A percentile compares a stretch with the other conserved stretches of the same genome.
Evolutionary conservation across 2,888 invertebrate genomes (phyloP).

Genomic region (Ennomos fuscantarius): DNA sequence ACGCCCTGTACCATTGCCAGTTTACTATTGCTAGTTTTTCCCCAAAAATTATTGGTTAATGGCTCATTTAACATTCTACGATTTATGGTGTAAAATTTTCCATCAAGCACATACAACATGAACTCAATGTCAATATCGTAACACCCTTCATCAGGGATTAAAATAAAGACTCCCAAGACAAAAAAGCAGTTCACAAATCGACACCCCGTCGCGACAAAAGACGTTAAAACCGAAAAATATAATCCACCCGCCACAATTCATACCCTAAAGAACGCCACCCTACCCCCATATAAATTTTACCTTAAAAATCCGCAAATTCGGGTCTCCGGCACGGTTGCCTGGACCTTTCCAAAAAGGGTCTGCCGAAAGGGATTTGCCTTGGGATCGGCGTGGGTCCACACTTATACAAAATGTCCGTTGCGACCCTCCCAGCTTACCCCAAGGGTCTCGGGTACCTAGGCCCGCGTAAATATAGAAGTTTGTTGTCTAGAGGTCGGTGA

Average conservation of each 20-base stretch:
- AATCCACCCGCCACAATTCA: constrained; percentile 45
- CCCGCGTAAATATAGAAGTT: constrained; percentile 80
- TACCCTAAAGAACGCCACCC: constrained; percentile 42
- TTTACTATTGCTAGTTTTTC: too few relatives aligned
- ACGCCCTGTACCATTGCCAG: too few relatives aligned
- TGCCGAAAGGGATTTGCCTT: constrained; percentile 82
- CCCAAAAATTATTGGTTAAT: too few relatives aligned
- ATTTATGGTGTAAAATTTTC: too few relatives aligned
- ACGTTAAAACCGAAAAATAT: constrained; percentile 42
- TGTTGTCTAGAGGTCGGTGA: constrained; percentile 65
- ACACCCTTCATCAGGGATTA: not conserved
- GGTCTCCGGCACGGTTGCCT: constrained; percentile 74
- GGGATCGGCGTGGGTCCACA: constrained; percentile 79
- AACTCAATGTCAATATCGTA: too few relatives aligned
- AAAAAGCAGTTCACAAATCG: constrained; percentile 29
- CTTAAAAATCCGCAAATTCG: constrained; percentile 85
- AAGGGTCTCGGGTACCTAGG: constrained; percentile 70
- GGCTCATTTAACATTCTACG: too few relatives aligned
- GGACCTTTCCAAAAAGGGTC: constrained; percentile 80
- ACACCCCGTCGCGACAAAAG: constrained; percentile 34
- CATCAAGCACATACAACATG: too few relatives aligned
- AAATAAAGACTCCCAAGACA: constrained; percentile 22
- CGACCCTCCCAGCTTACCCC: constrained; percentile 65
- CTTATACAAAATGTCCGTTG: constrained; percentile 85
- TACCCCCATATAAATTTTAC: constrained; percentile 81